Conservation (phyloP, 2,797 vertebrate species). For the Spinus pinus region DNA sequence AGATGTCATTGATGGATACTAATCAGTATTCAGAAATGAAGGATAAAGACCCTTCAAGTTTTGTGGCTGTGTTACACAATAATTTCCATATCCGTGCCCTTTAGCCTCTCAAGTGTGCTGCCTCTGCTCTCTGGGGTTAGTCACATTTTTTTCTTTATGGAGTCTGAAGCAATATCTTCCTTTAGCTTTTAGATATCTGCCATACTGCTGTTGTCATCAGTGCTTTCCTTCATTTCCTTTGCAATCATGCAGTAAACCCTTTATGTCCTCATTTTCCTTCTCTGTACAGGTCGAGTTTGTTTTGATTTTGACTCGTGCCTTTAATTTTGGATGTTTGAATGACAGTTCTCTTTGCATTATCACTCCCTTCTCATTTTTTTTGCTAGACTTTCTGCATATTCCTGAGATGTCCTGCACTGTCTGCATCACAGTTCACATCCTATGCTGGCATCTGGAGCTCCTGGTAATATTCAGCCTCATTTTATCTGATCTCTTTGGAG, state of each 20-base stretch:
- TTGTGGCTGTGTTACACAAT: not conserved
- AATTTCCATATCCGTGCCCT: not conserved
- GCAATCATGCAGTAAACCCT: not conserved
- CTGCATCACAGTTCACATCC: not conserved
- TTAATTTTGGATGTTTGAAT: not conserved
- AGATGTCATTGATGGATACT: not conserved
- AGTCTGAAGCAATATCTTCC: not conserved
- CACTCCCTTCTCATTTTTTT: not conserved
- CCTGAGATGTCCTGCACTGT: not conserved
- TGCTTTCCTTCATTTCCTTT: not conserved
- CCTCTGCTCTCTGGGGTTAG: not conserved
- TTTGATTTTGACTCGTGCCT: not conserved
- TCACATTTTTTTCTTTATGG: not conserved
- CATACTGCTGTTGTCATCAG: not conserved
- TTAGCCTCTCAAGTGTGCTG: not conserved
- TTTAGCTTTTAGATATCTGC: not conserved
- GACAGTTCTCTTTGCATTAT: not conserved
- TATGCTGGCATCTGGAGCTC: not conserved
- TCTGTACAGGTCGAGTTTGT: not conserved
- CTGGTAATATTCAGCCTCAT: not conserved
- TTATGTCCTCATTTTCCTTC: not conserved
- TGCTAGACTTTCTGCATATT: not conserved
- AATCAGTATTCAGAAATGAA: not conserved
- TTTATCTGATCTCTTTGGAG: not conserved
- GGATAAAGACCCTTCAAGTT: not conserved